Evolutionary conservation across 1,140 invertebrate species (phyloP), one percentile per base, ranked within the genome.

Genomic region (Zaprionus gabonicus): DNA sequence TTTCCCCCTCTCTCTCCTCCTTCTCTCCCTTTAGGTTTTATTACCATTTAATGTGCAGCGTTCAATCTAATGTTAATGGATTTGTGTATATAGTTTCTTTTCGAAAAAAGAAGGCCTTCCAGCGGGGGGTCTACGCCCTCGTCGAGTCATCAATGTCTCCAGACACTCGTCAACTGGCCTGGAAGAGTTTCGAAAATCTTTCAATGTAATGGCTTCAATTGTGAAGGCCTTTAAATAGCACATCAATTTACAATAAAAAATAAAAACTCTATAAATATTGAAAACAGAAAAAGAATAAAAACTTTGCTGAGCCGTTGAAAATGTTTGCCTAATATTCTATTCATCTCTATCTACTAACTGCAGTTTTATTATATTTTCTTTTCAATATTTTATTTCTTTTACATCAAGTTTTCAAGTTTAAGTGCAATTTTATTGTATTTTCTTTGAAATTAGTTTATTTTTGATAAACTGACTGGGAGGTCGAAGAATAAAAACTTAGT

Each of bases 41-140:
- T 76, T 78, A 78, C 53, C 74, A 81, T 78, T 84, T 78, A 81
- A 84, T 85, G 82, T 68, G 64, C 75, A 31, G 27, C 74, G 36
- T 71, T 71, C 68, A 46, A 57, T 71, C 36, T 46, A 71, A 71
- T 71, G 62, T 70, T 73, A 81, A 84, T 84, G 81, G 70, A 81
- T 81, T 71, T 79, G 80, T 71, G 62, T 82, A 55, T 46, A 34
- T 65, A 59, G 17, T 65, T 65, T 65, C 28, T 27, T 55, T 44
- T 17, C 41, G 64, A 34, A 12, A 60, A 59, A 34, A 7, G 17
- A 34, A 7, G 17, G 55, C 34, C 9, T 28, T 63, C 15, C 51
- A 15, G 58, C 58, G 12, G 69, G 62, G 49, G 71, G 56, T 31
- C 51, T 13, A 31, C 49, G 57, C 57, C 66, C 66, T 38, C 13